Conservation (phyloP, 2,888 invertebrate genomes). For the Scaptomyza parva region DNA sequence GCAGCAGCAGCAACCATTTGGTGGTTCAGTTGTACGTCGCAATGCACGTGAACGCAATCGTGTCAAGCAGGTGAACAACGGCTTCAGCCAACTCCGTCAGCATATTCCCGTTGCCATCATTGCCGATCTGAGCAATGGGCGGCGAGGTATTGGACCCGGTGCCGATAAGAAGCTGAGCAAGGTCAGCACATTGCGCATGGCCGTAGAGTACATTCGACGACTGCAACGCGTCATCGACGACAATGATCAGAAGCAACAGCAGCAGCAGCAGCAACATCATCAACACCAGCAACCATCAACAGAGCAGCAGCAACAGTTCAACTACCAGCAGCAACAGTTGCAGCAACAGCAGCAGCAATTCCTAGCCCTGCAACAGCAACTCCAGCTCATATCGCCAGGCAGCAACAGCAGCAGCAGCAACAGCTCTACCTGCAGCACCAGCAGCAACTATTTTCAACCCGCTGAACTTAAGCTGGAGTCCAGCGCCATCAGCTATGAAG, state of each 20-base stretch:
- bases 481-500: slow-evolving; percentile 84
- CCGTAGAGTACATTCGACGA: slow-evolving; percentile 95
- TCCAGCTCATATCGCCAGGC: slow-evolving; percentile 52
- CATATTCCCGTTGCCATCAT: slow-evolving; percentile 94
- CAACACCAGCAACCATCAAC: slow-evolving; percentile 37
- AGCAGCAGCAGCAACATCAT: slow-evolving; percentile 36
- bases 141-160: slow-evolving; percentile 87
- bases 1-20: slow-evolving; percentile 33
- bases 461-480: slow-evolving; percentile 83
- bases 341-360: slow-evolving; percentile 48
- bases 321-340: slow-evolving; percentile 40
- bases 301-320: slow-evolving; percentile 54
- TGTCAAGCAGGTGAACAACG: slow-evolving; percentile 97
- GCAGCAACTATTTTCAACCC: slow-evolving; percentile 26
- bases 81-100: slow-evolving; percentile 94
- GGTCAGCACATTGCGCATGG: slow-evolving; percentile 94
- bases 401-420: slow-evolving; percentile 39
- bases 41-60: slow-evolving; percentile 97
- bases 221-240: slow-evolving; percentile 87
- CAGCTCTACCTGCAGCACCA: slow-evolving; percentile 27
- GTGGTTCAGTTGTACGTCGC: slow-evolving; percentile 93
- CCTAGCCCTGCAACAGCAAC: slow-evolving; percentile 51
- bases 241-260: slow-evolving; percentile 60
- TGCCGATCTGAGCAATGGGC: slow-evolving; percentile 88
- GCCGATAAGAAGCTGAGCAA: slow-evolving; percentile 94